Evolutionary conservation across 2,888 invertebrate genomes (phyloP).

Genomic region (Nomada ruficornis): DNA sequence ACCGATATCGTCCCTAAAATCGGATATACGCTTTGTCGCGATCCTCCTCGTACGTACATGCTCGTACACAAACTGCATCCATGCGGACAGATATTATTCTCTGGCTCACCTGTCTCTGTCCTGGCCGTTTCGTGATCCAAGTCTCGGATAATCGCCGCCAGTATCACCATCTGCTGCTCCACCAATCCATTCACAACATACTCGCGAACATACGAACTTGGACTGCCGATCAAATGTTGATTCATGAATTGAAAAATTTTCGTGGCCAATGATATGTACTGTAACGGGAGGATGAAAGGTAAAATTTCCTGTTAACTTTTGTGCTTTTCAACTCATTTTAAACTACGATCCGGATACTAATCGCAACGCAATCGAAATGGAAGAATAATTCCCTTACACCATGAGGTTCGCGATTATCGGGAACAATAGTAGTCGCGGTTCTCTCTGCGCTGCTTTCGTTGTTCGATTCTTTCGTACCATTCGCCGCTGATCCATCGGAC

Average conservation of each 20-base stretch:
- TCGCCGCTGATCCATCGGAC: slow-evolving; percentile 87
- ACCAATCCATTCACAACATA: slow-evolving; percentile 90
- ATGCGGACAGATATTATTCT: too few species aligned
- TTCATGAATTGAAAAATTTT: slow-evolving; percentile 95
- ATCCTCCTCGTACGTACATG: not conserved
- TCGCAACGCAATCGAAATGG: not conserved
- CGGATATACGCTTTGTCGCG: not conserved
- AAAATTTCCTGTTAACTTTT: not conserved
- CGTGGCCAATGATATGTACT: slow-evolving; percentile 94
- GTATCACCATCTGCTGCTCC: slow-evolving; percentile 94
- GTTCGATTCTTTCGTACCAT: slow-evolving; percentile 85
- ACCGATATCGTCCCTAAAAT: slow-evolving; percentile 89
- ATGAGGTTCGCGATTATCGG: slow-evolving; percentile 92
- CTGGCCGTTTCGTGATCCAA: slow-evolving; percentile 95
- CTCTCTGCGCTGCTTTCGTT: slow-evolving; percentile 85
- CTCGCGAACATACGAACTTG: slow-evolving; percentile 88
- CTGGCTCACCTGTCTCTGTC: slow-evolving; percentile 88
- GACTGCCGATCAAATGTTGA: slow-evolving; percentile 91
- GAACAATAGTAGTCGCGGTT: slow-evolving; percentile 87
- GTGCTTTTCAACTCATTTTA: not conserved
- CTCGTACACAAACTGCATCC: not conserved
- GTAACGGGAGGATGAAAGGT: slow-evolving; percentile 40
- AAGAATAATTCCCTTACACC: slow-evolving; percentile 85
- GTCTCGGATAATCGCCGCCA: slow-evolving; percentile 95
- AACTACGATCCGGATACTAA: not conserved